phyloP scores from a whole-genome alignment of 2,113 vertebrate genomes.

The Leptobrachium ailaonicum region DNA sequence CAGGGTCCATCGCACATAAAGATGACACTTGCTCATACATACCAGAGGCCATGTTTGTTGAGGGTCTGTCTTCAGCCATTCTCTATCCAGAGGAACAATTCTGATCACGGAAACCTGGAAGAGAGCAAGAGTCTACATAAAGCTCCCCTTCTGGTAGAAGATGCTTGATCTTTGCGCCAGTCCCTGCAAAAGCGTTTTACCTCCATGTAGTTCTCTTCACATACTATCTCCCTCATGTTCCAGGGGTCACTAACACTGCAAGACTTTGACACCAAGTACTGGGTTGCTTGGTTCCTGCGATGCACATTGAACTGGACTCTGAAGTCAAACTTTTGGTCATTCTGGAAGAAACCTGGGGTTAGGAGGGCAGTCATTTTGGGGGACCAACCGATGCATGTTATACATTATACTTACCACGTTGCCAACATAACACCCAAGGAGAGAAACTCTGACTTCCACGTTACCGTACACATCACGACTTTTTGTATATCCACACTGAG shows the following conservation, averaged over 20 bases:
- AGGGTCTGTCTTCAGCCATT: background rate
- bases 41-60: conserved; percentile 29
- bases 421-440: conserved; percentile 43
- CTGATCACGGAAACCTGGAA: conserved; percentile 48
- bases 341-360: conserved; percentile 12
- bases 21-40: background rate
- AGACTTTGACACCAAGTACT: conserved; percentile 30
- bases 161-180: no score
- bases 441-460: conserved; percentile 41
- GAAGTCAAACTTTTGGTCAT: conserved; percentile 46
- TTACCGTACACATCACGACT: conserved; percentile 29
- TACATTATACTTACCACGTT: conserved; percentile 31
- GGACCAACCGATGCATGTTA: no score
- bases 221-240: conserved; percentile 51
- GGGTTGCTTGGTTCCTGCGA: background rate
- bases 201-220: conserved; percentile 55
- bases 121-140: background rate
- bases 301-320: conserved; percentile 20
- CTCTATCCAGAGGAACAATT: conserved; percentile 4
- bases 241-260: conserved; percentile 16
- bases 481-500: conserved; percentile 48
- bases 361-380: background rate
- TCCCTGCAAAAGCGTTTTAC: conserved; percentile 11
- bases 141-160: no score
- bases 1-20: no score